Base-by-base conservation (phyloP, 1,140 invertebrate genomes). In the Leptinotarsa texana region DNA sequence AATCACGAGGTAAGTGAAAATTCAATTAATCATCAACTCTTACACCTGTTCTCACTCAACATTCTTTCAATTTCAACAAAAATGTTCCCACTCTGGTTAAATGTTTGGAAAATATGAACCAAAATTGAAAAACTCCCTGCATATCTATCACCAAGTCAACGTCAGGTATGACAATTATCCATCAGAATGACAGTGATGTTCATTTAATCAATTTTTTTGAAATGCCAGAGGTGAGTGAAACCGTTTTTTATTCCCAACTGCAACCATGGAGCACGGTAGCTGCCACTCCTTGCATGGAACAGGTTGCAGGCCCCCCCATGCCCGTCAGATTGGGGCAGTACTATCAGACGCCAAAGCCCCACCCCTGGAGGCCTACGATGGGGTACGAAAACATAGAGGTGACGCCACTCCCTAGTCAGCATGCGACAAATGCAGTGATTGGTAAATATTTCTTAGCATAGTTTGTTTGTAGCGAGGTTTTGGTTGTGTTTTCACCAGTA, bases 321-420 rank as follows among this genome's bases (percentile, higher is more conserved):
- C 86, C 89, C 3, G 72, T 85, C 1, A 84, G 88, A 51, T 83
- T 88, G 21, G 88, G 87, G 42, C 84, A 86, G 72, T 86, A 87
- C 48, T 88, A 87, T 78, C 87, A 91, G 81, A 90, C 90, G 5
- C 88, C 90, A 6, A 87, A 88, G 72, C 89, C 89, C 74, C 92
- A 93, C 83, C 91, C 92, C 13, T 94, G 93, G 93, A 86, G 92
- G 72, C 91, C 92, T 13, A 92, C 91, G n/a, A 87, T 92, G 83
- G 92, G 92, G 47, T 93, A 91, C 82, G 91, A 94, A 85, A 92
- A 91, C 80, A 89, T 92, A 15, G 91, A 93, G 86, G 87, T 91
- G 2, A 89, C 88, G 63, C 90, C 91, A 71, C 84, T 93, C 91
- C 90, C 91, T 22, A 89, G 88, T 22, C 90, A 92, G 82, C 89